Percentiles rank a stretch among this genome's conserved stretches.
These are phyloP conservation scores for Eulithis prunata DNA, from an alignment of 2,888 invertebrate species.

Conservation along the genomic window DNA sequence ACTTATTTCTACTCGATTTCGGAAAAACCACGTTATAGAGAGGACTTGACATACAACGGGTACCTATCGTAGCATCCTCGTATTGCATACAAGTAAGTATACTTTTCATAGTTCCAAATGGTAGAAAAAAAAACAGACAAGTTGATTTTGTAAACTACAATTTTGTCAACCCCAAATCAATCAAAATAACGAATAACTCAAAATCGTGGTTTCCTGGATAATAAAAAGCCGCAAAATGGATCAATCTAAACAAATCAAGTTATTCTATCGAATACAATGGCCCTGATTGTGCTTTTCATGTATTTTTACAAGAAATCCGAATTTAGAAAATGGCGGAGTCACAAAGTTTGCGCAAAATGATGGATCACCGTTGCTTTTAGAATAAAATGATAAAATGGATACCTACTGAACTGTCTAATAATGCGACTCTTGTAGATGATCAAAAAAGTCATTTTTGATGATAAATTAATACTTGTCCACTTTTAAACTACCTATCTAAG, in stretches of 20 bases:
- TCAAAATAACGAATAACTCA: conserved; percentile 38
- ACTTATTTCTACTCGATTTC: no score
- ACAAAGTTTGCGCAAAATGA: conserved; percentile 64
- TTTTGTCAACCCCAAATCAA: conserved; percentile 22
- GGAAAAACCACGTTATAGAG: no score
- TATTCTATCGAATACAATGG: conserved; percentile 63
- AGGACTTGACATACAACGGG: no score
- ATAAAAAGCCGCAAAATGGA: conserved; percentile 57
- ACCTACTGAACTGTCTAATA: neutral
- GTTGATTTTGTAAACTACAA: no score
- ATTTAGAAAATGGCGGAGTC: conserved; percentile 61
- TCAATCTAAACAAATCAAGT: conserved; percentile 74
- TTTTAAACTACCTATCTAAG: no score
- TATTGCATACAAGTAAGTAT: no score
- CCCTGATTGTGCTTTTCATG: conserved; percentile 69
- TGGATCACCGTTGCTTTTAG: conserved; percentile 55
- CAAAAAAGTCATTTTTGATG: neutral
- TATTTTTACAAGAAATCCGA: conserved; percentile 55
- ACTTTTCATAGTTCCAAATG: no score
- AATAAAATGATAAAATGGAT: neutral
- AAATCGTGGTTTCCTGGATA: conserved; percentile 56
- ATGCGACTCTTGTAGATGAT: neutral
- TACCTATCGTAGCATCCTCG: no score
- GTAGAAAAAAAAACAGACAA: no score
- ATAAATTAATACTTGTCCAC: neutral